Evolutionary conservation across 1,140 invertebrate species (phyloP).

Genomic region (Drosophila ogumai): DNA sequence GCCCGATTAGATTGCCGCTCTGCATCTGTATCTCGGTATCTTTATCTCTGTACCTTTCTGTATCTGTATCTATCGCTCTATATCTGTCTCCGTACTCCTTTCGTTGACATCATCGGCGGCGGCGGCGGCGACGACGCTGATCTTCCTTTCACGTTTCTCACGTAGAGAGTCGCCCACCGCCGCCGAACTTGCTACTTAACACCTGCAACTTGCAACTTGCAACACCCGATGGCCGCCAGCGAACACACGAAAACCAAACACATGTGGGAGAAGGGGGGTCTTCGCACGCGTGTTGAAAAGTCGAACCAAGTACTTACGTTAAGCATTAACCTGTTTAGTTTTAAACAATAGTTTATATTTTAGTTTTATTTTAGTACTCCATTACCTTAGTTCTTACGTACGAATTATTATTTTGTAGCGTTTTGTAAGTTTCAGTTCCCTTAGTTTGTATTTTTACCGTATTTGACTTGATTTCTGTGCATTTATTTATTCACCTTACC

Average conservation of each 20-base stretch:
- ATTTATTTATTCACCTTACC: conserved; percentile 65
- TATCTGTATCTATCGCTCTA: conserved; percentile 38
- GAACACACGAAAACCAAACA: conserved; percentile 26
- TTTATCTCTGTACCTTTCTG: conserved; percentile 16
- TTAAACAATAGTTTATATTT: conserved; percentile 37
- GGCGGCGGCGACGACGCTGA: conserved; percentile 41
- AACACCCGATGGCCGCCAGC: conserved; percentile 41
- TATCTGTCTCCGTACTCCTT: conserved; percentile 35
- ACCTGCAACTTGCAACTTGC: conserved; percentile 14
- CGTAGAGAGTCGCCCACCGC: conserved; percentile 61
- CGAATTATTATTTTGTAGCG: conserved; percentile 31
- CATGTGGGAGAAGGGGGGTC: conserved; percentile 5
- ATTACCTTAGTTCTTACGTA: conserved; percentile 32
- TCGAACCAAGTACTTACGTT: conserved; percentile 38
- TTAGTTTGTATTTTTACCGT: conserved; percentile 45
- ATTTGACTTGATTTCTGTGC: conserved; percentile 58
- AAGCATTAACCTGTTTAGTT: conserved; percentile 51
- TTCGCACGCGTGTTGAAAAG: conserved; percentile 9
- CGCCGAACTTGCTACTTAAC: conserved; percentile 58
- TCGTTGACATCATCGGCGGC: conserved; percentile 38
- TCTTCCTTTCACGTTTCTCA: conserved; percentile 43
- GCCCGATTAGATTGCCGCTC: conserved; percentile 46
- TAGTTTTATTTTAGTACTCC: conserved; percentile 30
- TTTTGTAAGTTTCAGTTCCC: conserved; percentile 11
- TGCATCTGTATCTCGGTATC: conserved; percentile 38